A percentile compares a stretch with the other conserved stretches of the same genome.
Evolutionary conservation across 2,888 invertebrate genomes (phyloP).

Genomic region (Lycia hirtaria): DNA sequence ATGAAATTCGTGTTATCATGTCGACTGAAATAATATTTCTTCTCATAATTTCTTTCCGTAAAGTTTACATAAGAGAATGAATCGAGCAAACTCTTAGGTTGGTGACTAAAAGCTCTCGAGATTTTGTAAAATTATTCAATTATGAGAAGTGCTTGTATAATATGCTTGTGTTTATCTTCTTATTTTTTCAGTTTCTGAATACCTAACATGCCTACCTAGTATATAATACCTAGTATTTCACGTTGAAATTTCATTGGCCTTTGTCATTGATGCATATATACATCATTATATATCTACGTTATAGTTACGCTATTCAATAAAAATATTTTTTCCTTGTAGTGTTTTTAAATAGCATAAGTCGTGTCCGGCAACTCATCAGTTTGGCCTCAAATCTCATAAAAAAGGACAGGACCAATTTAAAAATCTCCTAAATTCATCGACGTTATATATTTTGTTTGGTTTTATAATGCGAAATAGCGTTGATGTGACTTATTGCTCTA

Average conservation of each 20-base stretch:
- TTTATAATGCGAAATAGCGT: background rate
- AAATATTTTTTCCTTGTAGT: background rate
- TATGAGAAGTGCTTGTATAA: background rate
- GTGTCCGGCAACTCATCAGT: too few species aligned
- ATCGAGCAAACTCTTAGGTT: background rate
- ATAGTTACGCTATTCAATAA: too few species aligned
- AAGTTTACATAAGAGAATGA: background rate
- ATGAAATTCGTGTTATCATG: background rate
- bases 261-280: background rate
- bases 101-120: slow-evolving; percentile 10
- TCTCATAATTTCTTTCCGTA: background rate
- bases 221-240: background rate
- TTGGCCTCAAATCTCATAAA: too few species aligned
- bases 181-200: background rate
- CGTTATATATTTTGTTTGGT: background rate
- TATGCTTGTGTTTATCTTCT: background rate
- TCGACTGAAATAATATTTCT: slow-evolving; percentile 6
- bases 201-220: too few species aligned
- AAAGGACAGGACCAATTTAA: too few species aligned
- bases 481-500: background rate
- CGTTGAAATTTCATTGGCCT: background rate
- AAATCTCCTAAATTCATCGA: too few species aligned
- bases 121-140: slow-evolving; percentile 1
- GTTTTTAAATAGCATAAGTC: background rate
- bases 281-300: too few species aligned